Evolutionary conservation across 2,113 vertebrate genomes (phyloP).

Genomic region (Ailurus styani): DNA sequence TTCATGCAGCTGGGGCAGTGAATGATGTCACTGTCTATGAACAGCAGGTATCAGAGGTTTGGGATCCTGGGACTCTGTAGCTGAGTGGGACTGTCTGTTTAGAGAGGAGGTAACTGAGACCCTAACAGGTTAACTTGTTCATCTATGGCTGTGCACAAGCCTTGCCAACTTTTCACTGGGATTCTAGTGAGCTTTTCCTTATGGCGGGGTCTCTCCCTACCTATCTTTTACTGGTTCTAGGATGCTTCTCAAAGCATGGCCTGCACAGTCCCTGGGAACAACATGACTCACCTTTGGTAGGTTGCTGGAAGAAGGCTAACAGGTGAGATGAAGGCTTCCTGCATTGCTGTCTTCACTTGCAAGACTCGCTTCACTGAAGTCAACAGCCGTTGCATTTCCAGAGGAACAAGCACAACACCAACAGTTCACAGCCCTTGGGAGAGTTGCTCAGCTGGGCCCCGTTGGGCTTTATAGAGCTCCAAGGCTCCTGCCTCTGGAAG

Average conservation of each 20-base stretch:
- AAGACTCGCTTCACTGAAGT: constrained; percentile 1
- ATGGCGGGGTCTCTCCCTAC: neutral
- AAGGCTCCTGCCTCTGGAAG: neutral
- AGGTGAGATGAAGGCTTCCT: fast-evolving
- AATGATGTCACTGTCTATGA: no score
- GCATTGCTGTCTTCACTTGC: neutral
- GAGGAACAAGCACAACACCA: fast-evolving
- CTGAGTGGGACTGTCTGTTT: neutral
- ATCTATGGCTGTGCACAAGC: neutral
- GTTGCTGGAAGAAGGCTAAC: constrained; percentile 1
- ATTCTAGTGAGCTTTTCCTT: neutral
- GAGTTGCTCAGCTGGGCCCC: neutral
- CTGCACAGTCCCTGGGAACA: neutral
- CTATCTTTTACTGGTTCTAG: neutral
- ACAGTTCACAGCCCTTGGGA: neutral
- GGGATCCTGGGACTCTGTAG: neutral
- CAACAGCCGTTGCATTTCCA: constrained; percentile 79
- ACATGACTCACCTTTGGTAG: constrained; percentile 68
- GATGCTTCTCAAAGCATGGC: neutral
- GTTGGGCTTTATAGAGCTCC: constrained; percentile 70
- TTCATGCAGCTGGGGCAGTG: no score
- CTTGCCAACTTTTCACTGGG: neutral
- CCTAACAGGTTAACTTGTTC: neutral
- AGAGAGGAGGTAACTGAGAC: neutral
- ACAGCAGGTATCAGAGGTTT: neutral